phyloP scores from a whole-genome alignment of 2,113 vertebrate species.

The Cinclus cinclus region DNA sequence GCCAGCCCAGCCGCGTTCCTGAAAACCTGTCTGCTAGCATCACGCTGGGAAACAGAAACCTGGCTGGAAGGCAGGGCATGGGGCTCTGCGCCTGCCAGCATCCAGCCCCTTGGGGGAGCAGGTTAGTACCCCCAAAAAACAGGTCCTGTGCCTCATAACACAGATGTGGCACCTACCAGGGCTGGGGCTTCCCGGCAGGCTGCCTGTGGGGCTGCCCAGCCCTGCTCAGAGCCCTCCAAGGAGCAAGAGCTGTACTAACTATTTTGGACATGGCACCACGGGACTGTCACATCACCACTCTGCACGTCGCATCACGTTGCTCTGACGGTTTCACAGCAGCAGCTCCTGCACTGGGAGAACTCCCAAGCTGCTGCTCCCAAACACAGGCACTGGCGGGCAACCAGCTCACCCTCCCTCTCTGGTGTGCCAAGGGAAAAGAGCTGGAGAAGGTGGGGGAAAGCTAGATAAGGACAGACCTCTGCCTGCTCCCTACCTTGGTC shows the following conservation, averaged over 20 bases:
- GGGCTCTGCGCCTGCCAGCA: fast-evolving
- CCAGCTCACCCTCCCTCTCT: not conserved
- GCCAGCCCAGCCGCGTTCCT: not conserved
- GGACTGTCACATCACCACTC: constrained; percentile 34
- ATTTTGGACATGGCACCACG: constrained; percentile 56
- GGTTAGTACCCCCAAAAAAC: not conserved
- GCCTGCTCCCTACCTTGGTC: not conserved
- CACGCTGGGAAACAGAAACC: not conserved
- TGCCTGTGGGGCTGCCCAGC: not conserved
- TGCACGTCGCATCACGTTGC: constrained; percentile 1
- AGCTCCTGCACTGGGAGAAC: not conserved
- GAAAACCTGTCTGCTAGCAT: not conserved
- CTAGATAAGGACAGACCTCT: not conserved
- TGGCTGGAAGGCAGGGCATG: not conserved
- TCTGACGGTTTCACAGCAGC: not conserved
- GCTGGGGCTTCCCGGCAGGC: not conserved
- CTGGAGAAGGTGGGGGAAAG: not conserved
- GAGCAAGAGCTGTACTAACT: not conserved
- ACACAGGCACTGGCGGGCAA: not conserved
- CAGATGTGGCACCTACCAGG: not conserved
- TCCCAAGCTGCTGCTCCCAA: not conserved
- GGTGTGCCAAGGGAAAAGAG: fast-evolving
- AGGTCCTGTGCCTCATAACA: not conserved
- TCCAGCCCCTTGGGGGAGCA: not conserved
- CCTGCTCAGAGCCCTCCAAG: not conserved